phyloP scores from a whole-genome alignment of 2,888 invertebrate genomes.

The Apamea crenata region DNA sequence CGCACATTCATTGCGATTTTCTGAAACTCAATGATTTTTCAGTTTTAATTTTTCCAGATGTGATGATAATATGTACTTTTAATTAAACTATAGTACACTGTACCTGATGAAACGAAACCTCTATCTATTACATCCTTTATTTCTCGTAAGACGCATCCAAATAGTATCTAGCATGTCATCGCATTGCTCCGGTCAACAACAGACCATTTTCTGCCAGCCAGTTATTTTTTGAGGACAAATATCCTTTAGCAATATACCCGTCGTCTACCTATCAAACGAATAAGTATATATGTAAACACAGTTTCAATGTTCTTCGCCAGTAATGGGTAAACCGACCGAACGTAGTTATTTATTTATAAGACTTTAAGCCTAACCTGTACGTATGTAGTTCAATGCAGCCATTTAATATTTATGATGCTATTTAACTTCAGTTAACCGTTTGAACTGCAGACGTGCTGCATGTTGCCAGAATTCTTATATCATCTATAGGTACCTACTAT shows the following conservation, averaged over 20 bases:
- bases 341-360: constrained; percentile 33
- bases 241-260: constrained; percentile 14
- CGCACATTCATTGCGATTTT: too few species aligned
- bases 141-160: background rate
- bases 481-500: background rate
- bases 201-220: background rate
- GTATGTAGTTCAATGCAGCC: constrained; percentile 47
- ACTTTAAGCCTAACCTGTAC: background rate
- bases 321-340: constrained; percentile 16
- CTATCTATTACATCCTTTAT: background rate
- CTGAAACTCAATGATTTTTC: too few species aligned
- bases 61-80: too few species aligned
- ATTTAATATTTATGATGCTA: constrained; percentile 42
- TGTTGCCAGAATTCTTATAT: background rate
- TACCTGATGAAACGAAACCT: background rate
- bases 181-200: background rate
- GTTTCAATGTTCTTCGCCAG: constrained; percentile 1
- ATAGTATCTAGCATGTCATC: background rate
- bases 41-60: too few species aligned
- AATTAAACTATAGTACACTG: background rate
- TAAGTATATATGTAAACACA: constrained; percentile 7
- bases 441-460: constrained; percentile 1
- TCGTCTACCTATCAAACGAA: background rate
- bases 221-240: constrained; percentile 5
- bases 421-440: constrained; percentile 17